Conservation (phyloP, 2,797 vertebrate species). For the Scomberomorus guttatus region DNA sequence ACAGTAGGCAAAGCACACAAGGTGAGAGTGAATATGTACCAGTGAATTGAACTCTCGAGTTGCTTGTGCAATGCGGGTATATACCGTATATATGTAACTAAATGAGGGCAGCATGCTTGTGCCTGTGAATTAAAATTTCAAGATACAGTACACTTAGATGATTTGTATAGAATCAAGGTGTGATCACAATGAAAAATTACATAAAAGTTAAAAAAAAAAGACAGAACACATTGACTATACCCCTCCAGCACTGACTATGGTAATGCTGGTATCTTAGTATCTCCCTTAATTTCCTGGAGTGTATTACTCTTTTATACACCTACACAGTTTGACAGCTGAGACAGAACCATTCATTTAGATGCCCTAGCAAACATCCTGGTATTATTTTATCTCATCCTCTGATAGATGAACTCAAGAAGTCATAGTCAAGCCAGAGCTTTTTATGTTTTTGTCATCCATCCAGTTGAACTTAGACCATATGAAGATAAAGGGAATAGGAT, state of each 20-base stretch:
- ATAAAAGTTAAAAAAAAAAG: constrained; percentile 26
- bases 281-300: constrained; percentile 62
- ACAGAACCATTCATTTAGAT: constrained; percentile 27
- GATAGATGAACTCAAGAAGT: constrained; percentile 22
- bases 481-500: constrained; percentile 24
- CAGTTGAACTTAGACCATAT: constrained; percentile 32
- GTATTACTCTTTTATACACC: constrained; percentile 43
- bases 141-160: constrained; percentile 64
- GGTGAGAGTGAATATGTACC: constrained; percentile 1
- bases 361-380: constrained; percentile 17
- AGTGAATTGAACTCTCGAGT: constrained; percentile 12
- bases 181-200: constrained; percentile 55
- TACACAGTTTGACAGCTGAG: constrained; percentile 35
- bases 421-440: constrained; percentile 18
- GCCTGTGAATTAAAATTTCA: constrained; percentile 49
- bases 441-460: constrained; percentile 23
- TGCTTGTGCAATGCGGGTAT: not conserved
- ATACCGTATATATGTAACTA: constrained; percentile 18
- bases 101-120: constrained; percentile 28
- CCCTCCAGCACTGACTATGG: constrained; percentile 41
- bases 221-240: constrained; percentile 42
- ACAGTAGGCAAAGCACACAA: constrained; percentile 23
- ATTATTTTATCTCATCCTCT: constrained; percentile 30
- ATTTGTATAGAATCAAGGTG: constrained; percentile 61
- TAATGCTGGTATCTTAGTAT: constrained; percentile 60